Evolutionary conservation across 2,113 vertebrate species (phyloP), one percentile per base, ranked within the genome.

Genomic region (Syngnathus floridae): DNA sequence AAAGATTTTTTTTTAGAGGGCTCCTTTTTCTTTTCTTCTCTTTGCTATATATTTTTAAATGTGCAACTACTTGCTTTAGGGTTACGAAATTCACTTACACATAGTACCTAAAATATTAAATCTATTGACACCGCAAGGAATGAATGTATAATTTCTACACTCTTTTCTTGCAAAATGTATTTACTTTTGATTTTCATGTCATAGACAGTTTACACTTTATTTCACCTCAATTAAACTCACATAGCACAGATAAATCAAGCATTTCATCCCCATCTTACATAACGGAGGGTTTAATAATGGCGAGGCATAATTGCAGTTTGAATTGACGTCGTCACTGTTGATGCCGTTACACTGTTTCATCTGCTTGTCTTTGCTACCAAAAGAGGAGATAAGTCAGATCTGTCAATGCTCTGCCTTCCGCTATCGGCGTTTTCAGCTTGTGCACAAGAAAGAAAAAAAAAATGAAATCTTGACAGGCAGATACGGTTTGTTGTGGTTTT

Each of bases 301-400:
- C 78, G 76, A 66, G 55, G 22, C 62, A 36, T 55, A 70, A 71
- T 43, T 61, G 11, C 58, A 40, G 67, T 71, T 62, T 60, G 57
- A 82, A 78, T 73, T 51, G 62, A 79, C 71, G 61, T 12, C 13
- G 55, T 74, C 60, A 48, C 46, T 37, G 35, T 79, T 84, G 78
- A 83, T 66, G 55, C 45, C 70, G 69, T 46, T 75, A 69, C 66
- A 79, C 26, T 79, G 77, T 82, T 80, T 67, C 73, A 70, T 69
- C 67, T 14, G 59, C 58, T 46, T 68, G 76, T 77, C 59, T 66
- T 67, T 77, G 72, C 70, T 81, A 64, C 14, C 52, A 71, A 72
- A 76, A 72, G 73, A 61, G 71, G 67, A 85, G 81, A 76, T 63
- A 77, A 85, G 67, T 76, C 63, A 73, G 72, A 80, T 88, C 76